Conservation (phyloP, 2,113 vertebrate genomes). For the Sebastes fasciatus region DNA sequence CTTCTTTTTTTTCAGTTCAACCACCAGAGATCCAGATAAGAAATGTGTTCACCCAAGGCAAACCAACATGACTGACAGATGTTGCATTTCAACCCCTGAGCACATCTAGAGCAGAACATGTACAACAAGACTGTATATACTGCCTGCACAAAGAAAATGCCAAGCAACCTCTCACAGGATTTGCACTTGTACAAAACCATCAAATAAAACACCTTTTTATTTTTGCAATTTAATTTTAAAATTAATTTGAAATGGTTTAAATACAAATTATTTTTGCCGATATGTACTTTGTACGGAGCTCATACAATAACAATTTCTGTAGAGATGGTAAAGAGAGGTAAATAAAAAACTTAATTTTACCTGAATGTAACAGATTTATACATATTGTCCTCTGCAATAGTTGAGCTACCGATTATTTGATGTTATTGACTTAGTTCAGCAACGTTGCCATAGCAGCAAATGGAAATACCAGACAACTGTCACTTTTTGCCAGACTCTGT, state of each 20-base stretch:
- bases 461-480: neutral
- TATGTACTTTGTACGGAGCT: neutral
- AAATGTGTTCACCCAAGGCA: neutral
- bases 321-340: neutral
- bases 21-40: conserved; percentile 10
- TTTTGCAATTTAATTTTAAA: neutral
- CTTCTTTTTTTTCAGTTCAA: conserved; percentile 19
- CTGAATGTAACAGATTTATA: neutral
- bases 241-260: neutral
- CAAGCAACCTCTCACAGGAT: conserved; percentile 18
- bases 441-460: conserved; percentile 15
- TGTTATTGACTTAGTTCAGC: neutral
- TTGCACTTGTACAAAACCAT: conserved; percentile 9
- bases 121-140: neutral
- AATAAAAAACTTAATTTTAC: neutral
- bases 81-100: conserved; percentile 13
- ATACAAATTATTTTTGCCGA: neutral
- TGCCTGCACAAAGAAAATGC: conserved; percentile 2
- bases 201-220: too few species aligned
- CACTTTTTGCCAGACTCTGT: too few species aligned
- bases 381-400: neutral
- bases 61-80: conserved; percentile 37
- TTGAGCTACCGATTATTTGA: neutral
- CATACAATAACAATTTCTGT: neutral
- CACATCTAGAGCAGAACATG: neutral